Evolutionary conservation across 1,140 invertebrate species (phyloP), one percentile per base, ranked within the genome.

Genomic region (Cyrtorhinus lividipennis): DNA sequence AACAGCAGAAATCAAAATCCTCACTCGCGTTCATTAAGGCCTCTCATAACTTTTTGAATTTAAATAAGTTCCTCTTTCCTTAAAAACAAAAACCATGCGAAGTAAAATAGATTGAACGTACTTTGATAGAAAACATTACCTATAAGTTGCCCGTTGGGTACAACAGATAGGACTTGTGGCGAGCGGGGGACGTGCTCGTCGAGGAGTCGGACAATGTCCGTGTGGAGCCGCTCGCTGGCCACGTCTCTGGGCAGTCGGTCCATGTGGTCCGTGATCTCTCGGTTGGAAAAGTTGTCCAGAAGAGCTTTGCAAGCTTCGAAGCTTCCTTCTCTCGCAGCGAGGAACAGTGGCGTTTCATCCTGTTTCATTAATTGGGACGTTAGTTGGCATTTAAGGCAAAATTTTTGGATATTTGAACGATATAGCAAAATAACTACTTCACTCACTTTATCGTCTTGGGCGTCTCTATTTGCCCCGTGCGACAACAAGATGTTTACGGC

Each of bases 231-330:
- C 72, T 97, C 92, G 59, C 84, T 82, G 0, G 95, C 94, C 30
- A 98, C 87, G 70, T 97, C 92, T 2, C 91, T 75, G 0, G 95
- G 94, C 68, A 96, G 74, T 56, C 90, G 78, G 76, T 98, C 95
- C 95, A 98, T 97, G 72, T 98, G 92, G 77, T 98, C 94, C 0
- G 93, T 92, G 63, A 98, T 96, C 73, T 98, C 95, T 38, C 92
- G 77, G 74, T 97, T 98, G 2, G 93, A 92, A 70, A 90, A 87
- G 59, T 92, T 87, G 69, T 97, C 92, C 1, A 98, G 72, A 1
- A 98, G 76, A 13, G 90, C 84, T 71, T 93, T 89, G 67, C 91
- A 94, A 0, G 92, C 90, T 71, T 92, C 87, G 70, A 85, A 95
- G 62, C 89, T 91, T 2, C 95, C 94, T 74, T 98, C 95, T 24